Conservation (phyloP, 1,140 invertebrate species). For the Drosophila mauritiana region DNA sequence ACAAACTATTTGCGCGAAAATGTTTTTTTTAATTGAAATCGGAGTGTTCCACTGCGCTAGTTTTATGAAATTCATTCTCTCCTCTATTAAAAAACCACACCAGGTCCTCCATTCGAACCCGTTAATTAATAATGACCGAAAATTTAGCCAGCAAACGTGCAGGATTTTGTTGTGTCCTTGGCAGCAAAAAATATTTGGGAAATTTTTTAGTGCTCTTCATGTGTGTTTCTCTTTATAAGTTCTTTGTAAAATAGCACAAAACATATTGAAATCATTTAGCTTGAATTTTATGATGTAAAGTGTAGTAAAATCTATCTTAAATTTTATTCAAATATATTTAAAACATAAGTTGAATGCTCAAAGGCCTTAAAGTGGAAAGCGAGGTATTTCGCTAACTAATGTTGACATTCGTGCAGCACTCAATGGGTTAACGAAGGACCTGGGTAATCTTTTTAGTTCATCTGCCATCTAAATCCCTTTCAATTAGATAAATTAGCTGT, state of each 20-base stretch:
- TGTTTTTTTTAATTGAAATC: slow-evolving; percentile 69
- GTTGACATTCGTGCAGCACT: neutral
- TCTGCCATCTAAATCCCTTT: slow-evolving; percentile 46
- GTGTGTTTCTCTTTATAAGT: too few relatives aligned
- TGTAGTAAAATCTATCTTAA: too few relatives aligned
- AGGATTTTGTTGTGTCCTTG: neutral
- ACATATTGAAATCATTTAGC: too few relatives aligned
- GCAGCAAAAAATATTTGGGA: too few relatives aligned
- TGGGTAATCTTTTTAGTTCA: slow-evolving; percentile 30
- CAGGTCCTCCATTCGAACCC: slow-evolving; percentile 13
- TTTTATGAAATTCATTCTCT: slow-evolving; percentile 33
- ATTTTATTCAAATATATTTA: too few relatives aligned
- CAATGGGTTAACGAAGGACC: slow-evolving; percentile 15
- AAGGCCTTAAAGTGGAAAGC: too few relatives aligned
- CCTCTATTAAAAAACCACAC: slow-evolving; percentile 1
- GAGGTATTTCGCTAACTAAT: too few relatives aligned
- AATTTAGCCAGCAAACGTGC: neutral
- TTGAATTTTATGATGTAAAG: too few relatives aligned
- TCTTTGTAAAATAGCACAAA: too few relatives aligned
- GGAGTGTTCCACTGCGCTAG: neutral
- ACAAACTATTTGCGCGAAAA: slow-evolving; percentile 67
- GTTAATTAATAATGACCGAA: neutral
- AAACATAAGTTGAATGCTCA: too few relatives aligned
- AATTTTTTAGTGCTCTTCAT: too few relatives aligned
- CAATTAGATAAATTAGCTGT: slow-evolving; percentile 52